Conservation (phyloP, 2,888 invertebrate genomes). For the Laspeyria flexula region DNA sequence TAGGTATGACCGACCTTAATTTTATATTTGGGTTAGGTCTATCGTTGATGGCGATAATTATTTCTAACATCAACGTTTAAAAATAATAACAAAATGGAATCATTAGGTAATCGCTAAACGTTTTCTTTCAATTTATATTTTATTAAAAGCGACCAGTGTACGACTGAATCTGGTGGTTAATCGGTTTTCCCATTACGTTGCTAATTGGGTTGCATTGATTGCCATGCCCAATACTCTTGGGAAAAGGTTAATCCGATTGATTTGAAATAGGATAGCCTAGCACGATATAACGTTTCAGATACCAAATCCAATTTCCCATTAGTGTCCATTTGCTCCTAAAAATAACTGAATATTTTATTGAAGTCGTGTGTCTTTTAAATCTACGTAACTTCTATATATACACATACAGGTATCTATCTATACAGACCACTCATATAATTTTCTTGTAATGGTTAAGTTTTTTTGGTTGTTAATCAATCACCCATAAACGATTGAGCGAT, state of each 20-base stretch:
- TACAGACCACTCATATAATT: no score
- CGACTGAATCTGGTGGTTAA: not conserved
- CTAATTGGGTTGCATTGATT: constrained; percentile 7
- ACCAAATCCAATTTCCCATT: not conserved
- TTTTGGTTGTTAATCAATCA: no score
- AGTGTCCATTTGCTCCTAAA: not conserved
- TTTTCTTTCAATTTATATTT: not conserved
- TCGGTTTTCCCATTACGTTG: constrained; percentile 3
- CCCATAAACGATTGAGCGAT: no score
- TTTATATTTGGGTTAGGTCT: no score
- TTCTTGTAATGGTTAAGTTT: no score
- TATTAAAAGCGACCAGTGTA: not conserved
- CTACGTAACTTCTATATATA: no score
- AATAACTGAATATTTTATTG: not conserved
- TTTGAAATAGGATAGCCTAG: not conserved
- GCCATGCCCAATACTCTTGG: not conserved
- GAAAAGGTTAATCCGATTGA: constrained; percentile 5
- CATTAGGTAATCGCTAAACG: not conserved
- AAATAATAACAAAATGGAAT: not conserved
- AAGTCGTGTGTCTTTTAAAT: no score
- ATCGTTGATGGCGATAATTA: no score
- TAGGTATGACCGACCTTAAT: no score
- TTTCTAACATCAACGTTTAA: no score
- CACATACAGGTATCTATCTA: no score
- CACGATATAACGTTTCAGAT: not conserved